These are phyloP conservation scores for Enoplosus armatus DNA, from an alignment of 2,797 vertebrate genomes.

Conservation along the genomic window DNA sequence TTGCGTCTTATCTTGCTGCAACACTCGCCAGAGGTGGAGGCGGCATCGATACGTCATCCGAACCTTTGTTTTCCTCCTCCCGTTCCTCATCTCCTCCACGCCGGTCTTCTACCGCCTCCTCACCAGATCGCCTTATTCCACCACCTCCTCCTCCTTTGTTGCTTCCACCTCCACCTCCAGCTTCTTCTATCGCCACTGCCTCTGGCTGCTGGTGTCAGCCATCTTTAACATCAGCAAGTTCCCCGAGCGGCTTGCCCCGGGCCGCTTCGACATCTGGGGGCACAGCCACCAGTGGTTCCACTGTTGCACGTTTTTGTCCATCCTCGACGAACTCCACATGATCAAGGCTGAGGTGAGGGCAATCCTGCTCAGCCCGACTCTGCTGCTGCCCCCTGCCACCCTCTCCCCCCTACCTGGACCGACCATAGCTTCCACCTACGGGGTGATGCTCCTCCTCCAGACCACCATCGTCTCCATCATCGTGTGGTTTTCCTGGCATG, in stretches of 20 bases:
- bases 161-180: slow-evolving; percentile 67
- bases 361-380: slow-evolving; percentile 73
- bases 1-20: slow-evolving; percentile 87
- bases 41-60: slow-evolving; percentile 86
- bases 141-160: slow-evolving; percentile 54
- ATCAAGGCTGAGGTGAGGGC: slow-evolving; percentile 85
- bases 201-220: slow-evolving; percentile 86
- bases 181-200: slow-evolving; percentile 87
- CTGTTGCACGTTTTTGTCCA: slow-evolving; percentile 89
- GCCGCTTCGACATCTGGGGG: slow-evolving; percentile 87
- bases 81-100: slow-evolving; percentile 85
- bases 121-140: slow-evolving; percentile 65
- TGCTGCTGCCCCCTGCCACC: slow-evolving; percentile 62
- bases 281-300: slow-evolving; percentile 90
- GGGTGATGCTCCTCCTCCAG: slow-evolving; percentile 87
- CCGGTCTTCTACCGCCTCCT: slow-evolving; percentile 87
- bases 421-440: slow-evolving; percentile 81
- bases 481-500: slow-evolving; percentile 80
- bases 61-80: slow-evolving; percentile 87
- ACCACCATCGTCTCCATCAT: slow-evolving; percentile 85
- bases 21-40: slow-evolving; percentile 85
- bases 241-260: slow-evolving; percentile 84
- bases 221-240: slow-evolving; percentile 88
- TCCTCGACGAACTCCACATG: slow-evolving; percentile 88
- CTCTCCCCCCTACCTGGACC: slow-evolving; percentile 70